phyloP scores from a whole-genome alignment of 2,888 invertebrate species.

The Galeruca laticollis region DNA sequence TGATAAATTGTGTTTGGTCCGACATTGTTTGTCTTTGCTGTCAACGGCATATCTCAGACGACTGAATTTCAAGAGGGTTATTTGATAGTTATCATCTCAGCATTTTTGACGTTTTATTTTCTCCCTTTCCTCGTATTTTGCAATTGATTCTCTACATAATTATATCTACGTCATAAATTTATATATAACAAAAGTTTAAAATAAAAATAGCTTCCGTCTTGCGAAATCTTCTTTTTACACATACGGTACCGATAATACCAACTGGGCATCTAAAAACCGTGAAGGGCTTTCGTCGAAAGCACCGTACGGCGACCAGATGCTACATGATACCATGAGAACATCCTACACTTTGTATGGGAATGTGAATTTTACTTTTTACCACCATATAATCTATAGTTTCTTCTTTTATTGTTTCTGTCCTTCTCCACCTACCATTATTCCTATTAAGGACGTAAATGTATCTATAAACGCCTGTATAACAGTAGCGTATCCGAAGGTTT shows the following conservation, averaged over 20 bases:
- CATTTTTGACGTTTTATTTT: too few species aligned
- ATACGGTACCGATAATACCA: background rate
- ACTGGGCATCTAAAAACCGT: constrained; percentile 2
- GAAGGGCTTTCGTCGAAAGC: constrained; percentile 24
- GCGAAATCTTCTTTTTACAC: background rate
- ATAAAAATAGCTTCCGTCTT: constrained; percentile 9
- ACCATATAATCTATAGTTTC: constrained; percentile 24
- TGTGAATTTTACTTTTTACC: constrained; percentile 44
- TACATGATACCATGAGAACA: constrained; percentile 64
- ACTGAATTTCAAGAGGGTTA: too few species aligned
- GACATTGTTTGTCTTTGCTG: background rate
- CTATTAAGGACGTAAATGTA: constrained; percentile 1
- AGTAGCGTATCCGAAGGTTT: background rate
- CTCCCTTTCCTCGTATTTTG: too few species aligned
- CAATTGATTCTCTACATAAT: too few species aligned
- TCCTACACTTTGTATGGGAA: constrained; percentile 53
- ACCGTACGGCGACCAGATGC: constrained; percentile 60
- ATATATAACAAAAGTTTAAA: too few species aligned
- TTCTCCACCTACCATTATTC: constrained; percentile 25
- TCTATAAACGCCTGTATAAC: background rate
- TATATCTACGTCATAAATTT: too few species aligned
- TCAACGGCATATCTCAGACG: background rate
- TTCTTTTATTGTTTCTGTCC: constrained; percentile 34
- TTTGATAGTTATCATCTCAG: too few species aligned
- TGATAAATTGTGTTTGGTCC: background rate